Evolutionary conservation across 1,140 invertebrate species (phyloP), one percentile per base, ranked within the genome.

Genomic region (Matsumurasca onukii): DNA sequence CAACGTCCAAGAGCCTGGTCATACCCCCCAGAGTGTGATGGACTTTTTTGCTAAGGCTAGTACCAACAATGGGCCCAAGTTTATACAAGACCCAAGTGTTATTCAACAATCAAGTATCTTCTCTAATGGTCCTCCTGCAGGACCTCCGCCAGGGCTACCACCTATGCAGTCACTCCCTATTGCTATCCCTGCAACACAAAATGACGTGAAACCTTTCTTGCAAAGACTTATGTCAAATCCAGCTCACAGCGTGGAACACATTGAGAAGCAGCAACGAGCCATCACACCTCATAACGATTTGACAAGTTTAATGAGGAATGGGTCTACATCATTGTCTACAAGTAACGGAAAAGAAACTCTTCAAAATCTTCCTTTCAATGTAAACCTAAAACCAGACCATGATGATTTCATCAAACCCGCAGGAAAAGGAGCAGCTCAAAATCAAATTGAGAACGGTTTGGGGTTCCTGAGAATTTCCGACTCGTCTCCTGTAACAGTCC

Each of bases 31-130:
- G 74, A 91, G 91, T 79, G 91, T 93, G 0, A 88, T 92, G 85
- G 90, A 93, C 74, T 93, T 93, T 77, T 94, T 91, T 81, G 90
- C 87, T 27, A 92, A 89, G 78, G 92, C 88, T 9, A 90, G 91
- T 70, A n/a, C n/a, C n/a, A n/a, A n/a, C n/a, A 86, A 59, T 20
- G 71, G 63, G 24, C 48, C 70, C 31, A 71, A 70, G 15, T 61
- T 52, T 49, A 22, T 30, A 34, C 34, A 63, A 57, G 63, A 61
- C 24, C 29, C n/a, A 30, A 55, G n/a, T 5, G 27, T 30, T 31
- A 52, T 24, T 30, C 48, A 70, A 20, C 45, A 49, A 1, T 45
- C 69, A 1, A 34, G 31, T 25, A 27, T 62, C 3, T 68, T 49
- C 30, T 24, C 49, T 22, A 31, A 31, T 1, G 27, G 31, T 13